Evolutionary conservation across 2,888 invertebrate species (phyloP).

Genomic region (Drosophila trichaetosa): DNA sequence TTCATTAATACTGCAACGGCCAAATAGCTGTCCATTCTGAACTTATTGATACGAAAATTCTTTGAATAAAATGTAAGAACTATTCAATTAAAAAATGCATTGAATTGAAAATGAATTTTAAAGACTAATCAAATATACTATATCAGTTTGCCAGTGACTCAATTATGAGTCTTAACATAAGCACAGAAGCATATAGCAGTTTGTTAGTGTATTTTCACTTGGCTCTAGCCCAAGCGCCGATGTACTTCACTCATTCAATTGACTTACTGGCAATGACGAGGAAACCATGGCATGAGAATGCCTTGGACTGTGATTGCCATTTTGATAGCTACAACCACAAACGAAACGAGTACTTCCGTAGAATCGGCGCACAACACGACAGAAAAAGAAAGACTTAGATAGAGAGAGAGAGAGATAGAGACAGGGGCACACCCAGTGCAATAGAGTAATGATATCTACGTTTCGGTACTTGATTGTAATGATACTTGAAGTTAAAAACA

Average conservation of each 20-base stretch:
- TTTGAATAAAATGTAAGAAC: neutral
- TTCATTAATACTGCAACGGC: no score
- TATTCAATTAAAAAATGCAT: neutral
- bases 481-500: conserved; percentile 5
- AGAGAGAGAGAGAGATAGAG: neutral
- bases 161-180: neutral
- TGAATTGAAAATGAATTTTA: neutral
- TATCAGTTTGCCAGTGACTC: neutral
- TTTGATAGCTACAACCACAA: conserved; percentile 5
- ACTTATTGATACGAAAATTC: no score
- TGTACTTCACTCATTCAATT: conserved; percentile 9
- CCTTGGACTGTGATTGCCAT: conserved; percentile 26
- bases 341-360: conserved; percentile 13
- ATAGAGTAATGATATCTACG: conserved; percentile 14
- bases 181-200: neutral
- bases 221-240: neutral
- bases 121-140: neutral
- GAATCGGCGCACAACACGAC: neutral
- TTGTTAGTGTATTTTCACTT: neutral
- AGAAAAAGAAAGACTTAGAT: neutral
- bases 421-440: conserved; percentile 19
- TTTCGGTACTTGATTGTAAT: conserved; percentile 5
- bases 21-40: no score
- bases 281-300: conserved; percentile 16
- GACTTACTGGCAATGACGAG: neutral